Base-by-base conservation (phyloP, 1,140 invertebrate species). In the Lamellibrachia luymesi region DNA sequence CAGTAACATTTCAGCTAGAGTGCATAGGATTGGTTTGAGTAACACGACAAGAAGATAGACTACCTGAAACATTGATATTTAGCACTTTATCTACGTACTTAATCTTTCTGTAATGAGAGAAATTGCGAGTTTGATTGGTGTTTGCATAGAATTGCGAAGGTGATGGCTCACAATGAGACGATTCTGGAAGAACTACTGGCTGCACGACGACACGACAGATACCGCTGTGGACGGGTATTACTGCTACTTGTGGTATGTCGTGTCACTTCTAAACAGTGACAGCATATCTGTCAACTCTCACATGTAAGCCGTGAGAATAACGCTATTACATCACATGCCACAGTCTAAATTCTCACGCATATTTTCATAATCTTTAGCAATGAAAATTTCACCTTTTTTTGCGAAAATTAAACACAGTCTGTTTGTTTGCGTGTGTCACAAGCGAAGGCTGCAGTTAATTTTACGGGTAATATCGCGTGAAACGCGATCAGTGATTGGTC, bases 141-240 rank as follows among this genome's bases (percentile, higher is more conserved):
- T 38, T 38, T 38, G 38, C 38, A 38, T 38, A 56, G 52, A 13
- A 13, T 56, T 56, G 52, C 52, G 6, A 56, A 56, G 52, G 64
- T 80, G 64, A 2, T 80, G 64, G 95, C 92, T 93, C 64, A 80
- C 4, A 80, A 94, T 50, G 93, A 93, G 90, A 95, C 89, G 51
- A 95, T 96, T 93, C 80, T 96, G 90, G 94, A 95, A 92, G 94
- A 95, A 50, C 92, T 95, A 2, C 89, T 96, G 56, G 93, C 94
- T 17, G 94, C 92, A 22, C 93, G 95, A 92, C 90, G 93, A 2
- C 92, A 93, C 7, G 94, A 96, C 94, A 91, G 94, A 64, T 95
- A 96, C 93, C 94, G 94, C 93, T 95, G 95, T 94, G 96, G 96
- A 93, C 96, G 96, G 95, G 93, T 96, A 10, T 93, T 96, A n/a